phyloP scores from a whole-genome alignment of 2,888 invertebrate species.

The Labia minor region DNA sequence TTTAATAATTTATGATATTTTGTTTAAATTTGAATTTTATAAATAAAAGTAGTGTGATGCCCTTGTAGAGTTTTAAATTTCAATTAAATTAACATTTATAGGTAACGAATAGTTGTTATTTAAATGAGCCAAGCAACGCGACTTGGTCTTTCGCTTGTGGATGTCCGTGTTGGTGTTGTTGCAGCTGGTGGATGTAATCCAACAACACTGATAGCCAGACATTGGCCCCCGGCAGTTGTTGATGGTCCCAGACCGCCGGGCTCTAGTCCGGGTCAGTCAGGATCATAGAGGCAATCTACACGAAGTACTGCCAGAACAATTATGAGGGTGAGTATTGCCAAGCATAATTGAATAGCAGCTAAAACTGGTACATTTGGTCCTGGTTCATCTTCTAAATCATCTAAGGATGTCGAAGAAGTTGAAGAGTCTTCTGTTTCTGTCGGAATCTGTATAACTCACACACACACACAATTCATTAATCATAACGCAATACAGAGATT shows the following conservation, averaged over 20 bases:
- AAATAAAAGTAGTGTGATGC: no score
- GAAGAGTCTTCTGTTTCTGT: not conserved
- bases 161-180: constrained; percentile 36
- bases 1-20: no score
- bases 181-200: constrained; percentile 27
- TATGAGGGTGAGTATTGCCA: constrained; percentile 42
- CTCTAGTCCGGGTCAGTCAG: constrained; percentile 35
- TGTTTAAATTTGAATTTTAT: no score
- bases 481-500: no score
- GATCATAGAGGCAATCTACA: constrained; percentile 42
- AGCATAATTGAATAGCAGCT: constrained; percentile 37
- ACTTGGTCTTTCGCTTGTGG: constrained; percentile 41
- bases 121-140: constrained; percentile 51
- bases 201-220: constrained; percentile 31
- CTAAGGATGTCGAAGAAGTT: not conserved
- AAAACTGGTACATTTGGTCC: constrained; percentile 18
- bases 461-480: no score
- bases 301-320: constrained; percentile 45
- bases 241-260: constrained; percentile 35
- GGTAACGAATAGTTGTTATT: no score
- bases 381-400: not conserved
- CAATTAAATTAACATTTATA: no score
- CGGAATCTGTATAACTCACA: no score
- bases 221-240: constrained; percentile 18
- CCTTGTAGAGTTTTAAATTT: no score